These are phyloP conservation scores for Drosophila pseudoobscura DNA, from an alignment of 1,140 invertebrate genomes.

Conservation along the genomic window DNA sequence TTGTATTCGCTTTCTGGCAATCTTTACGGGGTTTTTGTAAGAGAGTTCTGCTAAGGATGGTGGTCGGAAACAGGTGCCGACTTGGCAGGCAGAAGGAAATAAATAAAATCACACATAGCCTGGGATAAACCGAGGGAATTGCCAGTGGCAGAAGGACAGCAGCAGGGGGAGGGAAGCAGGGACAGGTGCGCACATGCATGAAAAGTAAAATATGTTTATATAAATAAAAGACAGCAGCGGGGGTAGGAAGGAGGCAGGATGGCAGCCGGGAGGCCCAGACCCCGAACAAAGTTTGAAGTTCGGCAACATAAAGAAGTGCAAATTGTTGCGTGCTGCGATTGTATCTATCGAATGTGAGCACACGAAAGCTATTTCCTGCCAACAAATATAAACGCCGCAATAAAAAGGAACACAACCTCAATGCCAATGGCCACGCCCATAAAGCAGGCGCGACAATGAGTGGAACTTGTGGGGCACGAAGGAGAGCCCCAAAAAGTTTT, in stretches of 20 bases:
- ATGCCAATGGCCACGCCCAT: slow-evolving; percentile 42
- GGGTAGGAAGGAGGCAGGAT: not conserved
- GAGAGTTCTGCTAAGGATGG: not conserved
- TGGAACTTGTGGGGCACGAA: slow-evolving; percentile 21
- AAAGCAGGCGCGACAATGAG: slow-evolving; percentile 63
- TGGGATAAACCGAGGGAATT: too few species aligned
- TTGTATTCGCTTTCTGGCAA: slow-evolving; percentile 66
- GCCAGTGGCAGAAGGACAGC: not conserved
- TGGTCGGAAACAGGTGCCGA: slow-evolving; percentile 51
- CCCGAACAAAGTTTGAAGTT: slow-evolving; percentile 71
- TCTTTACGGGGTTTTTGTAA: slow-evolving; percentile 54
- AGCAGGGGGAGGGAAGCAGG: not conserved
- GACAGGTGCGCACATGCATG: slow-evolving; percentile 67
- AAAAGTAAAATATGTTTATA: slow-evolving; percentile 81
- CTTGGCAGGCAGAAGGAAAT: slow-evolving; percentile 61
- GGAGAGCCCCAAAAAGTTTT: slow-evolving; percentile 25
- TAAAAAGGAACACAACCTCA: slow-evolving; percentile 64
- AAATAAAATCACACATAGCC: slow-evolving; percentile 59
- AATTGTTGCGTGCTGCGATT: slow-evolving; percentile 80
- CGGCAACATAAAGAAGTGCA: slow-evolving; percentile 77
- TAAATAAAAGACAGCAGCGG: slow-evolving; percentile 62
- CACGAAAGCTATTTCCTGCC: slow-evolving; percentile 77
- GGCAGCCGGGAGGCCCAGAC: slow-evolving; percentile 1
- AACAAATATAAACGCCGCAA: slow-evolving; percentile 78
- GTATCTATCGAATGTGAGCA: slow-evolving; percentile 78